Evolutionary conservation across 30 jellyfish, hydroid and myxozoan genomes (phyloP).

Genomic region (Haliclystus octoradiatus): DNA sequence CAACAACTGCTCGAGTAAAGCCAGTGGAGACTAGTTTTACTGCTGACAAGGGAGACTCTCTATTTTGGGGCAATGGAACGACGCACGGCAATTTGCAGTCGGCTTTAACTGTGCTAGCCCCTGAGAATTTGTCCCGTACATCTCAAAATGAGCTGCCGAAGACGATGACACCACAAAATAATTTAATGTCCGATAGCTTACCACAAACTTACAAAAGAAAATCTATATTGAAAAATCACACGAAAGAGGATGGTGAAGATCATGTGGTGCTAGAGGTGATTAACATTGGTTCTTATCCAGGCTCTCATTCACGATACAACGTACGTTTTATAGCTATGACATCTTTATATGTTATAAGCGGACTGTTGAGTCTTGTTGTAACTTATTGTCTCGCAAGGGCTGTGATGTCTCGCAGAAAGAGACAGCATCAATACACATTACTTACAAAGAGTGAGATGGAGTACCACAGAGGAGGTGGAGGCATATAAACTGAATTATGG

Average conservation of each 20-base stretch:
- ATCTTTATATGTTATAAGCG: constrained; percentile 45
- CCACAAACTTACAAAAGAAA: background rate
- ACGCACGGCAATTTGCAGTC: constrained; percentile 42
- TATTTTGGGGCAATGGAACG: constrained; percentile 10
- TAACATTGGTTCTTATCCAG: constrained; percentile 52
- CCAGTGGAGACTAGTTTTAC: no score
- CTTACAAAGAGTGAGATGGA: constrained; percentile 90
- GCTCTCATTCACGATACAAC: constrained; percentile 25
- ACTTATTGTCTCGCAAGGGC: constrained; percentile 63
- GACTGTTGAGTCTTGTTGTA: constrained; percentile 49
- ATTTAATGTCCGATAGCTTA: background rate
- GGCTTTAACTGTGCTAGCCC: constrained; percentile 79
- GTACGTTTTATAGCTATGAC: constrained; percentile 38
- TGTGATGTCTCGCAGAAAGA: constrained; percentile 33
- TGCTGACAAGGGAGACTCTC: background rate
- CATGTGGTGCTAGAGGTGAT: constrained; percentile 83
- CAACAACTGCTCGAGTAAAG: no score
- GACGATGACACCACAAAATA: background rate
- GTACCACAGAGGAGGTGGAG: constrained; percentile 93
- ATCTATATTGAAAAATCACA: constrained; percentile 3
- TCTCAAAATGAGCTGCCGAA: background rate
- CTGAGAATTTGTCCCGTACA: constrained; percentile 12
- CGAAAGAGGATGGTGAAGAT: constrained; percentile 9
- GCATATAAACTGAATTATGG: constrained; percentile 28
- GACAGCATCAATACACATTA: constrained; percentile 76